These are phyloP conservation scores for Anguilla obscura DNA, from an alignment of 2,797 vertebrate species.

Conservation along the genomic window DNA sequence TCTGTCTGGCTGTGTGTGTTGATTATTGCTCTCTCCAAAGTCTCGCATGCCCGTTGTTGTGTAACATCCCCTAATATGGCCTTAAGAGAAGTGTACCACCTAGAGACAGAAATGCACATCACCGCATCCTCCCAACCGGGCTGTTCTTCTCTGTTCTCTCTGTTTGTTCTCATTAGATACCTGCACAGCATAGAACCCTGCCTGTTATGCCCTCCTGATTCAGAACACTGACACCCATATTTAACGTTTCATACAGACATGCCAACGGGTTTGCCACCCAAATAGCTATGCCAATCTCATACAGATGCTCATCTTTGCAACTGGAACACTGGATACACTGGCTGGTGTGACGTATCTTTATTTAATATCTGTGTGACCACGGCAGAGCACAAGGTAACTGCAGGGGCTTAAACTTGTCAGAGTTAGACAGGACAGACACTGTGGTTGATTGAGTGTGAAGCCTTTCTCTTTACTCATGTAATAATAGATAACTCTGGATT, in stretches of 20 bases:
- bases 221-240: not conserved
- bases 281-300: not conserved
- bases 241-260: not conserved
- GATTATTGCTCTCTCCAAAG: not conserved
- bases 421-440: slow-evolving; percentile 35
- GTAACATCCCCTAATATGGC: not conserved
- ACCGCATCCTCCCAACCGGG: not conserved
- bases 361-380: not conserved
- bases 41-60: not conserved
- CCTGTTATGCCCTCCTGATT: not conserved
- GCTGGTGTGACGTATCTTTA: not conserved
- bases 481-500: slow-evolving; percentile 78
- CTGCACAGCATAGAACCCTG: not conserved
- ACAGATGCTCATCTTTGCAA: not conserved
- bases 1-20: not conserved
- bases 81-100: not conserved
- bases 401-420: slow-evolving; percentile 53
- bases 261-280: not conserved
- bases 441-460: slow-evolving; percentile 73
- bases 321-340: not conserved
- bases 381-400: slow-evolving; percentile 46
- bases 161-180: not conserved
- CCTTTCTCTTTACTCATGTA: slow-evolving; percentile 74
- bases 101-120: slow-evolving; percentile 6
- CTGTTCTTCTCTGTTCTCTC: not conserved